A percentile compares a stretch with the other conserved stretches of the same genome.
Conservation (phyloP, 1,140 invertebrate genomes). For the Ceratina australensis region DNA sequence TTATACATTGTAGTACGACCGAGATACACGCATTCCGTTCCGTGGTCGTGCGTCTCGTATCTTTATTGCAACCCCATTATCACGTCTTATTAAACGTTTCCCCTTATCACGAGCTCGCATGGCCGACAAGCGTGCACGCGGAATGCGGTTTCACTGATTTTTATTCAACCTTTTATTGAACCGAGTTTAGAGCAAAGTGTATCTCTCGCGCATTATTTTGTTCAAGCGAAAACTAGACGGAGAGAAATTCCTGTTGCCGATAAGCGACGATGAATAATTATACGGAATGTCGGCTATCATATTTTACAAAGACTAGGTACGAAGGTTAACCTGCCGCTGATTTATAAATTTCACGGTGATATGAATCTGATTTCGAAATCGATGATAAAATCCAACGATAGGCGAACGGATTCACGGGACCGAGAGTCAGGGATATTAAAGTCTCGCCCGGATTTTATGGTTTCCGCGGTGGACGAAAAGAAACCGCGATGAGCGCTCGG, state of each 20-base stretch:
- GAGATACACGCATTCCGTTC: conserved; percentile 35
- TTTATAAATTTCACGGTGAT: background rate
- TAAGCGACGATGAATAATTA: background rate
- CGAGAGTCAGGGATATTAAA: conserved; percentile 32
- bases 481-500: conserved; percentile 46
- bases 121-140: conserved; percentile 25
- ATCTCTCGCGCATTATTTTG: conserved; percentile 7
- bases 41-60: conserved; percentile 30
- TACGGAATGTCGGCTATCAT: background rate
- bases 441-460: conserved; percentile 49
- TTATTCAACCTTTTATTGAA: conserved; percentile 15
- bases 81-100: conserved; percentile 49
- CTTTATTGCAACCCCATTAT: conserved; percentile 49
- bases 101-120: conserved; percentile 35
- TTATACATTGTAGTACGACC: conserved; percentile 29
- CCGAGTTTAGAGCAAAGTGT: background rate
- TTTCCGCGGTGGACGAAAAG: conserved; percentile 48
- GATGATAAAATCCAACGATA: conserved; percentile 54
- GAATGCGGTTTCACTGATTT: conserved; percentile 26
- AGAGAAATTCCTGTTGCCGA: background rate
- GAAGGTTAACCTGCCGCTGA: background rate
- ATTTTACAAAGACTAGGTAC: too few species aligned
- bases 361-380: conserved; percentile 3
- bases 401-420: background rate
- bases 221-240: background rate